phyloP scores from a whole-genome alignment of 2,888 invertebrate genomes.

The Hedya salicella region DNA sequence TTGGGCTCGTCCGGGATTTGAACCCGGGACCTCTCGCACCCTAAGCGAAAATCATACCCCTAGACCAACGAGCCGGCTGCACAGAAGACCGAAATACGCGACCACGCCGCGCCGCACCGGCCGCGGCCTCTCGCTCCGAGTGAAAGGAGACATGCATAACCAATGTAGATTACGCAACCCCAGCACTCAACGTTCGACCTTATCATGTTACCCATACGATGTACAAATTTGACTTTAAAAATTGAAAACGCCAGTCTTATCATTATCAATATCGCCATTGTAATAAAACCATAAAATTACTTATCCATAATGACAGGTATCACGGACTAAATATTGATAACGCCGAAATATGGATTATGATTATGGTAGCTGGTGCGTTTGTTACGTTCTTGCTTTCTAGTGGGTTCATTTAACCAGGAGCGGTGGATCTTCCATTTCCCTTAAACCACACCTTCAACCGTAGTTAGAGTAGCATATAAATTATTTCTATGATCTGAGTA shows the following conservation, averaged over 20 bases:
- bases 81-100: not conserved
- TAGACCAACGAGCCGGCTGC: conserved; percentile 83
- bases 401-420: no score
- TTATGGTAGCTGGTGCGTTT: not conserved
- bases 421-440: no score
- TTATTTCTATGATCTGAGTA: no score
- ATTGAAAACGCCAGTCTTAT: not conserved
- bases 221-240: not conserved
- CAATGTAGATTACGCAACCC: not conserved
- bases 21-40: conserved; percentile 86
- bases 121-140: not conserved
- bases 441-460: no score
- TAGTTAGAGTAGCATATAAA: no score
- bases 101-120: not conserved
- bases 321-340: conserved; percentile 9
- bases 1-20: conserved; percentile 85
- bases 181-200: conserved; percentile 14
- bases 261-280: conserved; percentile 7
- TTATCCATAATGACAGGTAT: conserved; percentile 10
- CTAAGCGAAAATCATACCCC: conserved; percentile 86
- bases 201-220: not conserved
- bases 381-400: no score
- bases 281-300: conserved; percentile 31
- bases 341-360: not conserved
- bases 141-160: conserved; percentile 25